Percentiles rank a stretch among this genome's conserved stretches.
These are phyloP conservation scores for Apotomis betuletana DNA, from an alignment of 2,888 invertebrate species.

Conservation along the genomic window DNA sequence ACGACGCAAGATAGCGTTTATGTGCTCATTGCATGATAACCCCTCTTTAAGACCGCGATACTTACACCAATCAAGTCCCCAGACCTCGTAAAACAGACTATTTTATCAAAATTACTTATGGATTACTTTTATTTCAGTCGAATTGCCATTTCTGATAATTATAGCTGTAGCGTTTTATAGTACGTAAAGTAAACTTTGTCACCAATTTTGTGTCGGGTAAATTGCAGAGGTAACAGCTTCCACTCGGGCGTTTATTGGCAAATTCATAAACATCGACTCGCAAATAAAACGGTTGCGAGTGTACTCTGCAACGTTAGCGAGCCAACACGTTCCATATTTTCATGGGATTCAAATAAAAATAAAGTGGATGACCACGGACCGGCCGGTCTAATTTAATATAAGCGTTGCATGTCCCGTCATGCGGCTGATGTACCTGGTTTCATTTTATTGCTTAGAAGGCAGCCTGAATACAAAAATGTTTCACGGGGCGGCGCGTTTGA, in stretches of 20 bases:
- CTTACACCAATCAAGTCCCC: constrained; percentile 65
- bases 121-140: constrained; percentile 69
- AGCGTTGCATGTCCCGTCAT: constrained; percentile 74
- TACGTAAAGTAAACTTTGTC: constrained; percentile 46
- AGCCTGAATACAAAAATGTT: constrained; percentile 74
- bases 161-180: constrained; percentile 65
- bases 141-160: constrained; percentile 71
- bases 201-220: constrained; percentile 61
- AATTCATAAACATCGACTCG: constrained; percentile 81
- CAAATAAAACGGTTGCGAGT: constrained; percentile 70
- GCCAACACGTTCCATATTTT: constrained; percentile 78
- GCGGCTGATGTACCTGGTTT: constrained; percentile 72
- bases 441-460: constrained; percentile 76
- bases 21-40: constrained; percentile 72
- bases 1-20: constrained; percentile 67
- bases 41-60: constrained; percentile 64
- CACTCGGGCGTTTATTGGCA: constrained; percentile 72
- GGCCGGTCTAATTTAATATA: constrained; percentile 81
- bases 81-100: constrained; percentile 67
- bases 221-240: constrained; percentile 68
- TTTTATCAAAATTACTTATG: constrained; percentile 73
- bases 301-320: constrained; percentile 68
- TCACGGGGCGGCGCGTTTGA: constrained; percentile 68
- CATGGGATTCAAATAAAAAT: constrained; percentile 82
- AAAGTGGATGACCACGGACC: constrained; percentile 76